phyloP scores from a whole-genome alignment of 2,888 invertebrate species.

The Tachina grossa region DNA sequence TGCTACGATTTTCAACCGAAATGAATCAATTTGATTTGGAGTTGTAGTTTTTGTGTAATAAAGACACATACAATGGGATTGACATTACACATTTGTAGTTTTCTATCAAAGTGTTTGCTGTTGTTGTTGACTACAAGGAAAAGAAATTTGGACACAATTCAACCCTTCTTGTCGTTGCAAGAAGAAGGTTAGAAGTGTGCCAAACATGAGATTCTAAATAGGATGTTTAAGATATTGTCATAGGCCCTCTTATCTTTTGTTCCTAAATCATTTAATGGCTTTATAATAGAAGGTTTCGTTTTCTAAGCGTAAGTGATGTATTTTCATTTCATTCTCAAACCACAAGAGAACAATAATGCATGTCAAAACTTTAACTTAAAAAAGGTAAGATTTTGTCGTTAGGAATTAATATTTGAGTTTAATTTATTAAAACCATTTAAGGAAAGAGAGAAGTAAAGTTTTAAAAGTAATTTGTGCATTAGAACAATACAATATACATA shows the following conservation, averaged over 20 bases:
- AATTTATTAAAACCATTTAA: slow-evolving; percentile 15
- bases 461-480: neutral
- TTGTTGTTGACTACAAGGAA: slow-evolving; percentile 1
- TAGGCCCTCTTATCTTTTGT: slow-evolving; percentile 44
- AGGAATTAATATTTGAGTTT: neutral
- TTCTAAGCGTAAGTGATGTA: slow-evolving; percentile 49
- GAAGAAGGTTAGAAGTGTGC: slow-evolving; percentile 60
- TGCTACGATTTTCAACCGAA: slow-evolving; percentile 70
- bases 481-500: too few relatives aligned
- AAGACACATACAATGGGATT: slow-evolving; percentile 44
- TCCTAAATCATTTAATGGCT: slow-evolving; percentile 24
- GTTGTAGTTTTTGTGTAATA: slow-evolving; percentile 56
- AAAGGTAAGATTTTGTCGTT: neutral
- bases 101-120: slow-evolving; percentile 34
- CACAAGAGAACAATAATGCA: slow-evolving; percentile 47
- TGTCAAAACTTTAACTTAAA: slow-evolving; percentile 35
- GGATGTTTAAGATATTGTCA: slow-evolving; percentile 46
- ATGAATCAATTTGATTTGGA: slow-evolving; percentile 78
- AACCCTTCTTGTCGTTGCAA: slow-evolving; percentile 56
- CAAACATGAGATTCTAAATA: slow-evolving; percentile 54
- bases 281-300: slow-evolving; percentile 52
- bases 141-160: slow-evolving; percentile 44
- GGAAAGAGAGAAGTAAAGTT: neutral
- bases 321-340: slow-evolving; percentile 27
- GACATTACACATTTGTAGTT: slow-evolving; percentile 57